phyloP scores from a whole-genome alignment of 2,113 vertebrate genomes.

The Brienomyrus brachyistius region DNA sequence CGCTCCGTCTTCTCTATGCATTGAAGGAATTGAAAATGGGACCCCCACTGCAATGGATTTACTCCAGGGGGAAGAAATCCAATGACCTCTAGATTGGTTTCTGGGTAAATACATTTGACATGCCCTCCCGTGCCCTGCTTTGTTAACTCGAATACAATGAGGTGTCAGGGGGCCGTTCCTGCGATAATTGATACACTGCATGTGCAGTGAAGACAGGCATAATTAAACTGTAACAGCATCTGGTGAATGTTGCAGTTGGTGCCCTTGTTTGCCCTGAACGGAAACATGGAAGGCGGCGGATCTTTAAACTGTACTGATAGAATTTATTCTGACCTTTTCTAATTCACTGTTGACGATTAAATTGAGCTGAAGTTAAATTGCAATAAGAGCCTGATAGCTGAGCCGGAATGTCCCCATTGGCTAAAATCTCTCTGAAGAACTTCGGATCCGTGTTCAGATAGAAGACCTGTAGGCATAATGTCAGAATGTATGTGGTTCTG shows the following conservation, averaged over 20 bases:
- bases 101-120: neutral
- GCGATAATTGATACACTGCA: neutral
- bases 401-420: neutral
- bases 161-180: neutral
- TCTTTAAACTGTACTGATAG: neutral
- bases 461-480: neutral
- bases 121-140: neutral
- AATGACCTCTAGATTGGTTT: constrained; percentile 5
- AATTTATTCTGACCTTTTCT: neutral
- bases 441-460: neutral
- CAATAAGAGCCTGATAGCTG: neutral
- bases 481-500: neutral
- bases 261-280: neutral
- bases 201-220: neutral
- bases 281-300: neutral
- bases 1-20: neutral
- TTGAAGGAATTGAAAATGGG: neutral
- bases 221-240: neutral
- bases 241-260: neutral
- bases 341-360: neutral
- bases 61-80: neutral
- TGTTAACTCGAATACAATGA: neutral
- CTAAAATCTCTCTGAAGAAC: neutral
- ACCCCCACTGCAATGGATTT: neutral
- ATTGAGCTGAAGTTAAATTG: neutral